phyloP scores from a whole-genome alignment of 2,797 vertebrate species.

The Parauchenoglanis punctatus region DNA sequence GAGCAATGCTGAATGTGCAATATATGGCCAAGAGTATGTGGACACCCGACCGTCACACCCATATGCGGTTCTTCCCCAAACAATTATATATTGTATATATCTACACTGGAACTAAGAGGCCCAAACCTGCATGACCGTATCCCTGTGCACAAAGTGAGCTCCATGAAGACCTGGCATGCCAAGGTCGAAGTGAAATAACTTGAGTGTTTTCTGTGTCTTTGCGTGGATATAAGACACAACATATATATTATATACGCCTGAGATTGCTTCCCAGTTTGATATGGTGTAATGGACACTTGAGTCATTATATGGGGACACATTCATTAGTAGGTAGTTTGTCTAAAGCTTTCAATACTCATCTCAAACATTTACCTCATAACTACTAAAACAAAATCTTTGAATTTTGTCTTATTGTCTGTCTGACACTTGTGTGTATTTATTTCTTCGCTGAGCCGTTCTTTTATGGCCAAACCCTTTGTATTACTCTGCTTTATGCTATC shows the following conservation, averaged over 20 bases:
- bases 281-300: background rate
- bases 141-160: no score
- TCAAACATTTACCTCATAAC: background rate
- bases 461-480: background rate
- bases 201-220: background rate
- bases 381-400: background rate
- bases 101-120: background rate
- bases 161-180: background rate
- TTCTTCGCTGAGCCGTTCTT: background rate
- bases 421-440: background rate
- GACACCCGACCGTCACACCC: background rate
- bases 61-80: background rate
- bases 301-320: background rate
- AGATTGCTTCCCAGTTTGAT: background rate
- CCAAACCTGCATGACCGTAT: background rate
- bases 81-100: no score
- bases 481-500: background rate
- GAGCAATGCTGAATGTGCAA: background rate
- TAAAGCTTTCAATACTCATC: background rate
- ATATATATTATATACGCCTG: no score
- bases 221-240: no score
- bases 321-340: background rate
- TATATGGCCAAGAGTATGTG: background rate
- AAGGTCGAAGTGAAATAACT: background rate
- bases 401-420: no score